A percentile compares a stretch with the other conserved stretches of the same genome.
These are phyloP conservation scores for Eristalinus aeneus DNA, from an alignment of 2,888 invertebrate species.

Conservation along the genomic window DNA sequence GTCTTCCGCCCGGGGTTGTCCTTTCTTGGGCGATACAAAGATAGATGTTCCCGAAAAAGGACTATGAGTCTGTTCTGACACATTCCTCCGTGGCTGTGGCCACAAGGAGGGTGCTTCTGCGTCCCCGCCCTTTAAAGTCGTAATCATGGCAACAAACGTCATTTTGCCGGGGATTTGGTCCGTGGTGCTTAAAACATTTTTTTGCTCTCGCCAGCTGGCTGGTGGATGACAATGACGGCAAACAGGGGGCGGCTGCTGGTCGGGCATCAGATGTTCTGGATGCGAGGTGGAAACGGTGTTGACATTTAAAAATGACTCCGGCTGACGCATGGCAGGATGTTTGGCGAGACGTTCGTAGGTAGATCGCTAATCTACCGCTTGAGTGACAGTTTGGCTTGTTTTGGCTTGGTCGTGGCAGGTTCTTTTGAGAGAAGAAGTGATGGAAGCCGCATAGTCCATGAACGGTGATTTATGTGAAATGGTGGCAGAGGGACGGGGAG, in stretches of 20 bases:
- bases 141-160: conserved; percentile 59
- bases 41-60: conserved; percentile 47
- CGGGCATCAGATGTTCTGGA: not conserved
- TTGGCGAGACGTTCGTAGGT: not conserved
- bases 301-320: conserved; percentile 64
- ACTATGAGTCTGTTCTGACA: conserved; percentile 40
- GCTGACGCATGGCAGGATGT: conserved; percentile 32
- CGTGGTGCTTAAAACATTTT: conserved; percentile 26
- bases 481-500: no score
- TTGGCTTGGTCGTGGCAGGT: no score
- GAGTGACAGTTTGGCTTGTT: conserved; percentile 57
- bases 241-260: conserved; percentile 6
- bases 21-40: conserved; percentile 41
- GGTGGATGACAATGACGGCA: conserved; percentile 20
- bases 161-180: conserved; percentile 33
- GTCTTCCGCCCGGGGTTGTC: conserved; percentile 49
- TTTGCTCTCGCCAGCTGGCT: conserved; percentile 15
- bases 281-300: conserved; percentile 39
- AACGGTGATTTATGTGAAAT: not conserved
- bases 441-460: not conserved
- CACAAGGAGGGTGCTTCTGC: not conserved
- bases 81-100: conserved; percentile 43
- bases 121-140: conserved; percentile 31
- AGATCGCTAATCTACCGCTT: conserved; percentile 61
- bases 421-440: not conserved